A percentile compares a stretch with the other conserved stretches of the same genome.
Evolutionary conservation across 2,113 vertebrate species (phyloP).

Genomic region (Diphyllodes magnificus): DNA sequence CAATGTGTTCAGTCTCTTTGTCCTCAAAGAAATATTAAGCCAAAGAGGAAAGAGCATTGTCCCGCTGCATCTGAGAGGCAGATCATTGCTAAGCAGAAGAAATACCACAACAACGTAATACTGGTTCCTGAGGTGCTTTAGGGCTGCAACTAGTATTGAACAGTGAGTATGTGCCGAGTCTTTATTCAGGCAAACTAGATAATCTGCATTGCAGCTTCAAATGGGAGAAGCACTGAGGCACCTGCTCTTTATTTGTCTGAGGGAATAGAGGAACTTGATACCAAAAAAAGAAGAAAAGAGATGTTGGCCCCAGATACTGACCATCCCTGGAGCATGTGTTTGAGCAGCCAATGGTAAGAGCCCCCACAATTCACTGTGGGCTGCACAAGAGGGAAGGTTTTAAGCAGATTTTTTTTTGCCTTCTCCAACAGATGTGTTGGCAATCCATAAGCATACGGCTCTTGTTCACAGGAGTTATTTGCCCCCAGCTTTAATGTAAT

Average conservation of each 20-base stretch:
- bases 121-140: slow-evolving; percentile 5
- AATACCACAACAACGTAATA: not conserved
- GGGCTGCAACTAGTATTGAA: not conserved
- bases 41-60: not conserved
- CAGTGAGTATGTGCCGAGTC: not conserved
- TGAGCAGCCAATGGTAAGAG: not conserved
- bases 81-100: not conserved
- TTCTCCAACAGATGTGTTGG: slow-evolving; percentile 1
- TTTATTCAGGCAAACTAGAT: not conserved
- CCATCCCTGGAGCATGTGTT: not conserved
- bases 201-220: not conserved
- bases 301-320: not conserved
- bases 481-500: slow-evolving; percentile 32
- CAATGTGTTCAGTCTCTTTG: not conserved
- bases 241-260: not conserved
- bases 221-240: not conserved
- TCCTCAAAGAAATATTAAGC: not conserved
- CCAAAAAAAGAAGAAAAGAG: not conserved
- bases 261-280: not conserved
- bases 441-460: not conserved
- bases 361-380: not conserved
- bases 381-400: not conserved
- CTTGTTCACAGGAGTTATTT: not conserved
- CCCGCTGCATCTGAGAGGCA: not conserved
- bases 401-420: not conserved